phyloP scores from a whole-genome alignment of 2,797 vertebrate genomes.

The Tiaroga cobitis region DNA sequence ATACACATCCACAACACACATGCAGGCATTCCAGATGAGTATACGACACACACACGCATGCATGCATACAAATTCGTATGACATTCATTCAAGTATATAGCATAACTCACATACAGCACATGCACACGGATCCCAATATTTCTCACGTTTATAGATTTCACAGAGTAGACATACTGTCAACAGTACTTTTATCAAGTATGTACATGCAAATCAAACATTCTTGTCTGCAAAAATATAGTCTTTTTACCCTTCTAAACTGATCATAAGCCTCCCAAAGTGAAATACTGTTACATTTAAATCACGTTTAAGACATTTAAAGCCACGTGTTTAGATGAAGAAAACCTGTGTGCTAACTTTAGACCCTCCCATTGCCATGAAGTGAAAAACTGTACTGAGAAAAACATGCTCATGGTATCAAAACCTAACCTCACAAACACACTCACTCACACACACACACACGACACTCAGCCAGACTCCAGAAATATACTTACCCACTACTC shows the following conservation, averaged over 20 bases:
- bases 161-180: not conserved
- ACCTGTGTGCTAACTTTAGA: slow-evolving; percentile 44
- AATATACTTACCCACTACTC: slow-evolving; percentile 40
- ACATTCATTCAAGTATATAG: not conserved
- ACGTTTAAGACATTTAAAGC: not conserved
- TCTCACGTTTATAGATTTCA: not conserved
- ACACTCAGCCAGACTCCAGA: slow-evolving; percentile 11
- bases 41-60: not conserved
- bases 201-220: not conserved
- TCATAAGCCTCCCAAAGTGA: not conserved
- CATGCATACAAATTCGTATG: not conserved
- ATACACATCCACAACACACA: slow-evolving; percentile 7
- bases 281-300: not conserved
- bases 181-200: not conserved
- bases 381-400: slow-evolving; percentile 51
- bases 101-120: not conserved
- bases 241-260: not conserved
- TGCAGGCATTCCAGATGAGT: not conserved
- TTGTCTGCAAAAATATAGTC: not conserved
- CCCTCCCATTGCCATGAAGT: slow-evolving; percentile 41
- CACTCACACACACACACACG: not conserved
- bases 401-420: slow-evolving; percentile 44
- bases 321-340: not conserved
- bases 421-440: slow-evolving; percentile 30
- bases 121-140: not conserved